Base-by-base conservation (phyloP, 2,888 invertebrate species). In the Kryphioiulus occultus region DNA sequence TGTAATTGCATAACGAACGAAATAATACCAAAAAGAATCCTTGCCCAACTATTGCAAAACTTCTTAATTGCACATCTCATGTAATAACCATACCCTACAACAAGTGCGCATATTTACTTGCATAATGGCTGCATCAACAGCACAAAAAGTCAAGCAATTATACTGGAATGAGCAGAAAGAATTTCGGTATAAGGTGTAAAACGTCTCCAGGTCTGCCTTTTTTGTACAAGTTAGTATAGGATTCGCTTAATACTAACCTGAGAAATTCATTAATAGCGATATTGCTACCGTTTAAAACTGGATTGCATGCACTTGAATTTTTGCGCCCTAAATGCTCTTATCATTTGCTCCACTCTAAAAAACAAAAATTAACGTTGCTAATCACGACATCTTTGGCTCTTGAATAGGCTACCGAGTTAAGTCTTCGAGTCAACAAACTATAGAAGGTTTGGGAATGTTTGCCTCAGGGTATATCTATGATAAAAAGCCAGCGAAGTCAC, bases 221-320 rank as follows among this genome's bases (percentile, higher is more conserved):
- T 78, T 78, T 78, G 30, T 3, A 17, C 78, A 78, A 4, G 44
- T 78, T 32, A 2, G 78, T n/a, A n/a, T 78, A 12, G 30, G 9
- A 32, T 78, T 10, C 15, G 26, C 78, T 78, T 30, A 78, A 78
- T 78, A 78, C 30, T 26, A 78, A 78, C 3, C 30, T 17, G 17
- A 78, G 17, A 78, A 78, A 26, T 26, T 32, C 30, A 78, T 78
- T 78, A 78, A 30, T 78, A 78, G 78, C 26, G 78, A 78, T 78
- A 78, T 30, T 78, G 30, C 78, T 78, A 78, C 30, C 78, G 17
- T 78, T 78, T 78, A 78, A 78, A 78, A 78, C 78, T 78, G 78
- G 78, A 78, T 78, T 78, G 78, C 78, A 78, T 30, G 78, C 78
- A 30, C 78, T 78, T 78, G 78, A 78, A 78, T 78, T 30, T 78